These are phyloP conservation scores for Nezara viridula DNA, from an alignment of 2,888 invertebrate species.

Conservation along the genomic window DNA sequence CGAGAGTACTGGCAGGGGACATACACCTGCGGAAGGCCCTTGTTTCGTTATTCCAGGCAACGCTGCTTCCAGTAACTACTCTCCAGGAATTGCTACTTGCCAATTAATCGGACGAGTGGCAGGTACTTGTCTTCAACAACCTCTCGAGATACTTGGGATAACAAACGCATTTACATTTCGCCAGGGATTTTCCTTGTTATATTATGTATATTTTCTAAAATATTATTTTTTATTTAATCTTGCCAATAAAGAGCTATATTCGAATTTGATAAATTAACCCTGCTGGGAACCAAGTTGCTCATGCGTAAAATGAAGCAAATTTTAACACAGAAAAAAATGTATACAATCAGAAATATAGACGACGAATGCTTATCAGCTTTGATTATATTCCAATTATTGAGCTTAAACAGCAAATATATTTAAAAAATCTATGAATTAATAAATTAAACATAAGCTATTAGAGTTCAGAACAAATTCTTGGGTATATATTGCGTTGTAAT, in stretches of 20 bases:
- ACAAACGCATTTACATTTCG: constrained; percentile 41
- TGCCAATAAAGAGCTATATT: background rate
- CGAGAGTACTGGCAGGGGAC: background rate
- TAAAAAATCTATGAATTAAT: too few relatives aligned
- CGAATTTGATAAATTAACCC: background rate
- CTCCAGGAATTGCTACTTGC: constrained; percentile 30
- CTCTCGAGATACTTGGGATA: constrained; percentile 35
- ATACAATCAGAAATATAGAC: too few relatives aligned
- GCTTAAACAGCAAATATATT: too few relatives aligned
- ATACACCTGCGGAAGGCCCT: constrained; percentile 18
- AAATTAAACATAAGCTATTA: too few relatives aligned
- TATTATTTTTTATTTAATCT: background rate
- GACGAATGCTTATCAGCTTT: too few relatives aligned
- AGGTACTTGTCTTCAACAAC: background rate
- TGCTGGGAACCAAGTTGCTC: too few relatives aligned
- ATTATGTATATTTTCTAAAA: background rate
- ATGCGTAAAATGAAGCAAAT: too few relatives aligned
- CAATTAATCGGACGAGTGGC: constrained; percentile 36
- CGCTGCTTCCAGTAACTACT: constrained; percentile 1
- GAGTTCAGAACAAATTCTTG: too few relatives aligned
- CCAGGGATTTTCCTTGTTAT: background rate
- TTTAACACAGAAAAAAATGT: too few relatives aligned
- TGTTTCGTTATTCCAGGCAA: constrained; percentile 25
- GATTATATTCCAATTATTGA: too few relatives aligned
- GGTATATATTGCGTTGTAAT: too few relatives aligned